phyloP scores from a whole-genome alignment of 2,113 vertebrate genomes.

The Phodopus roborovskii region DNA sequence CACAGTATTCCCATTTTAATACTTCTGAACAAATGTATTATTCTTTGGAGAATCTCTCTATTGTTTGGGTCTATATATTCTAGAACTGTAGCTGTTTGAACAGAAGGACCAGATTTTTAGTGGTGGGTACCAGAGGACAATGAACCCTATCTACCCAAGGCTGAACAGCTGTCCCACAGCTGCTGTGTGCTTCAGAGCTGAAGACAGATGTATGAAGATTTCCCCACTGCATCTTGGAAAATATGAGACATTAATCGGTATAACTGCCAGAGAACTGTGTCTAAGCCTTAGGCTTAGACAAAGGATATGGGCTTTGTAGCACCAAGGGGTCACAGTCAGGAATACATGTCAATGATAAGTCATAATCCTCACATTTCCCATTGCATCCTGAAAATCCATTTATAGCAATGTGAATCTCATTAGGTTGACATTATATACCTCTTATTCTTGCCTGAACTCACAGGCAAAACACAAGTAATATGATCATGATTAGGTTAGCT shows the following conservation, averaged over 20 bases:
- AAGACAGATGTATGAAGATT: conserved; percentile 43
- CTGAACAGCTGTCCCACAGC: conserved; percentile 66
- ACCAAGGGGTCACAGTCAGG: not conserved
- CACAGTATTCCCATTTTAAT: not conserved
- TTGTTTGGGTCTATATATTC: not conserved
- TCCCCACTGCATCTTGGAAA: conserved; percentile 50
- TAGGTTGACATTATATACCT: not conserved
- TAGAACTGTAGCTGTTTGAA: not conserved
- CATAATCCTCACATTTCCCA: not conserved
- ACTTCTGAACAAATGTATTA: not conserved
- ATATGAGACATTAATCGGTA: not conserved
- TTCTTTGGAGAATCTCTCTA: not conserved
- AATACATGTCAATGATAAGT: not conserved
- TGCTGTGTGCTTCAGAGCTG: conserved; percentile 45
- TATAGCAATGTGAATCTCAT: not conserved
- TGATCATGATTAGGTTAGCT: not conserved
- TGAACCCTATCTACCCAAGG: not conserved
- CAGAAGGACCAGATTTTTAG: not conserved
- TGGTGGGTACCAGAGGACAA: not conserved
- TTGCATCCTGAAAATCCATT: not conserved
- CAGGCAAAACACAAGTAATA: not conserved
- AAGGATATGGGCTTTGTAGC: conserved; percentile 2
- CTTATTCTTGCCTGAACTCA: not conserved
- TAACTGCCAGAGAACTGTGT: not conserved
- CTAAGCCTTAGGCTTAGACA: conserved; percentile 12